Percentiles rank a stretch among this genome's conserved stretches.
Conservation (phyloP, 2,113 vertebrate species). For the Sceloporus undulatus region DNA sequence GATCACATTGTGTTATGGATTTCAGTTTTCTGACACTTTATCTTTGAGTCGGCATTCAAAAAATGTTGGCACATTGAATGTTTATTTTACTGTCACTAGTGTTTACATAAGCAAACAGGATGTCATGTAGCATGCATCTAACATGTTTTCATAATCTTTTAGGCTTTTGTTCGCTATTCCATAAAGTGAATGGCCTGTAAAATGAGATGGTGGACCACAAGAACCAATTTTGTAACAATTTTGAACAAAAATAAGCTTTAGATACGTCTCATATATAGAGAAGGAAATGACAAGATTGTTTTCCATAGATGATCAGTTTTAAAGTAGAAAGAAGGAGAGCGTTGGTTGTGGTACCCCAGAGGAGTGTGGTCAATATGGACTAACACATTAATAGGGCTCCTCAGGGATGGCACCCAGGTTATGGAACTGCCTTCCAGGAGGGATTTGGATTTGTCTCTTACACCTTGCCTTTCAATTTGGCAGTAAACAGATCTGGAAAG, state of each 20-base stretch:
- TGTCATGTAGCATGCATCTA: conserved; percentile 33
- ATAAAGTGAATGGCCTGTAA: conserved; percentile 31
- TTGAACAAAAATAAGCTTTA: conserved; percentile 33
- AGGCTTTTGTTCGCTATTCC: conserved; percentile 8
- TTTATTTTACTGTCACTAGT: conserved; percentile 48
- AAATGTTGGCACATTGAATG: conserved; percentile 53
- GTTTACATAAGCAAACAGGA: conserved; percentile 20
- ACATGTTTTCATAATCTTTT: conserved; percentile 44
- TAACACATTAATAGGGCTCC: too few species aligned
- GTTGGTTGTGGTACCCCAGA: too few species aligned
- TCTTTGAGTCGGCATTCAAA: conserved; percentile 47
- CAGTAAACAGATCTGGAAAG: too few species aligned
- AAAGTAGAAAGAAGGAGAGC: conserved; percentile 30
- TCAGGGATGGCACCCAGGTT: too few species aligned
- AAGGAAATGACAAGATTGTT: conserved; percentile 52
- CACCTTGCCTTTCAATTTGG: too few species aligned
- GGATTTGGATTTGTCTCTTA: too few species aligned
- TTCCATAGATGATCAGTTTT: conserved; percentile 58
- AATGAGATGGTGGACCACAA: conserved; percentile 34
- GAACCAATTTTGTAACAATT: conserved; percentile 28
- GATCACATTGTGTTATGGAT: conserved; percentile 45
- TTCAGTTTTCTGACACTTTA: conserved; percentile 43
- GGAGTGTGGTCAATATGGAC: too few species aligned
- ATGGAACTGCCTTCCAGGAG: too few species aligned
- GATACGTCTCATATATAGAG: conserved; percentile 36